phyloP scores from a whole-genome alignment of 2,113 vertebrate genomes.

The Chamaea fasciata region DNA sequence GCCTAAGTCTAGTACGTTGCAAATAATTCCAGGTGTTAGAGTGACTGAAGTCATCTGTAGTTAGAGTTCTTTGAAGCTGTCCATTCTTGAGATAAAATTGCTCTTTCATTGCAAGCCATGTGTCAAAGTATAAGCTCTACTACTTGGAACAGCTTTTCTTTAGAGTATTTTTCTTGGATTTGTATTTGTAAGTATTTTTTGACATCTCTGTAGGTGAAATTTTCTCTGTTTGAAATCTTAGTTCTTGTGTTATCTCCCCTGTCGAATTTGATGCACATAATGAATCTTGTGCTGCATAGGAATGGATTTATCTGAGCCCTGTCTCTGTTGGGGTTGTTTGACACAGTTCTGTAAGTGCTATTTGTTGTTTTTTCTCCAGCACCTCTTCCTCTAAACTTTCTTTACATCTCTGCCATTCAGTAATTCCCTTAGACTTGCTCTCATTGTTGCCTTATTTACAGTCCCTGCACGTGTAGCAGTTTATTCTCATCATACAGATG shows the following conservation, averaged over 20 bases:
- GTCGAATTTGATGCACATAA: rapidly evolving
- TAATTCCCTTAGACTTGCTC: not conserved
- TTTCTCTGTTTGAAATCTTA: not conserved
- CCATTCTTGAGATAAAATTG: not conserved
- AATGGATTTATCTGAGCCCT: not conserved
- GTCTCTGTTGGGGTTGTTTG: not conserved
- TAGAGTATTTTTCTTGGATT: not conserved
- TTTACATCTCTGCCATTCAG: not conserved
- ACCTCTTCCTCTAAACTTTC: not conserved
- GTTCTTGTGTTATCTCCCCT: not conserved
- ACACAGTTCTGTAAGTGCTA: not conserved
- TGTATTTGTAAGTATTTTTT: not conserved
- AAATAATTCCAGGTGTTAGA: not conserved
- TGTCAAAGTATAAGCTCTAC: not conserved
- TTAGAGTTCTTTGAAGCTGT: not conserved
- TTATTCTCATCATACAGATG: not conserved
- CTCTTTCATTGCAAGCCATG: not conserved
- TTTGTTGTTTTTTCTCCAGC: not conserved
- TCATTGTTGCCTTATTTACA: not conserved
- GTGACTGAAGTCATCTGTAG: not conserved
- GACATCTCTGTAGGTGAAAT: not conserved
- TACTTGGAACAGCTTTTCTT: not conserved
- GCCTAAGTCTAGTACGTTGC: not conserved
- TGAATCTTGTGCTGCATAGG: not conserved
- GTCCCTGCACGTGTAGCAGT: not conserved